Evolutionary conservation across 1,140 invertebrate genomes (phyloP).

Genomic region (Ips typographus): DNA sequence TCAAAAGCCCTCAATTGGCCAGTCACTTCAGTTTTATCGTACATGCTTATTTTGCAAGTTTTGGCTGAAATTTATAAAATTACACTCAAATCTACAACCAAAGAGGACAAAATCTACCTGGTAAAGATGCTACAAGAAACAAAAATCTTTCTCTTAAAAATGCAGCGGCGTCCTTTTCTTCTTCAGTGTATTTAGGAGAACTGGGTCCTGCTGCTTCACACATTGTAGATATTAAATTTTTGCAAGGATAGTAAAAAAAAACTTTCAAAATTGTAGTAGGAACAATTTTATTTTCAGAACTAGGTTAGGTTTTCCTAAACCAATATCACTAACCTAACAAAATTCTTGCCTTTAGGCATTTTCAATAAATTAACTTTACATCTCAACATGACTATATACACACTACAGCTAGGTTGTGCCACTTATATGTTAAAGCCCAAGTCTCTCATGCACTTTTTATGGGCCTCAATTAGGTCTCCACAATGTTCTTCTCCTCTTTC

Average conservation of each 20-base stretch:
- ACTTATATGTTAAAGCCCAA: slow-evolving; percentile 91
- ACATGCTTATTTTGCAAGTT: slow-evolving; percentile 40
- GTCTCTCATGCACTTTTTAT: slow-evolving; percentile 94
- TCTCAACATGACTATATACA: no score
- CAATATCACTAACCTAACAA: no score
- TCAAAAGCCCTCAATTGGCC: slow-evolving; percentile 43
- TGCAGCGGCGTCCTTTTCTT: slow-evolving; percentile 38
- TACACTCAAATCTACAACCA: not conserved
- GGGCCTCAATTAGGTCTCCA: slow-evolving; percentile 86
- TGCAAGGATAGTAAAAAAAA: no score
- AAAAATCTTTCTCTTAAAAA: slow-evolving; percentile 45
- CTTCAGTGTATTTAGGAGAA: not conserved
- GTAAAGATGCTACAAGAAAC: slow-evolving; percentile 39
- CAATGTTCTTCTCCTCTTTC: slow-evolving; percentile 94
- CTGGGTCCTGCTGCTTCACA: no score
- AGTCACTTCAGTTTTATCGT: slow-evolving; percentile 40
- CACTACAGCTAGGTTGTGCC: no score
- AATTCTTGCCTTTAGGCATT: no score
- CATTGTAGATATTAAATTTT: no score
- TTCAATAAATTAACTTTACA: no score
- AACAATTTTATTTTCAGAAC: no score
- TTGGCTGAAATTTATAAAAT: slow-evolving; percentile 26
- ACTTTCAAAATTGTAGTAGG: no score
- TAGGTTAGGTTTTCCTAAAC: no score
- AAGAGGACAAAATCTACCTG: slow-evolving; percentile 30